phyloP scores from a whole-genome alignment of 2,888 invertebrate species.

The Chironomus riparius region DNA sequence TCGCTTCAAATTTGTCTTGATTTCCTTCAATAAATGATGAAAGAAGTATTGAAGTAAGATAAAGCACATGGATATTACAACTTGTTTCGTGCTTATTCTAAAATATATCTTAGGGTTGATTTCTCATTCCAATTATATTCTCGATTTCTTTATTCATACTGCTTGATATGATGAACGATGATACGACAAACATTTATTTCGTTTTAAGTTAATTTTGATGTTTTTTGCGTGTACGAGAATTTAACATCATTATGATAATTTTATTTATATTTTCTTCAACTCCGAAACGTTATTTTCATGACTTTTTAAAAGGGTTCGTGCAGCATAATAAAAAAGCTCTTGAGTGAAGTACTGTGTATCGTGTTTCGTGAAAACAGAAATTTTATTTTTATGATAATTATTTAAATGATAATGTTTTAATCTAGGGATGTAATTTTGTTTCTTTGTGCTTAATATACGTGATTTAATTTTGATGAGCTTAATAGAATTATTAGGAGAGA shows the following conservation, averaged over 20 bases:
- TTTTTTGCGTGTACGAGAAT: conserved; percentile 9
- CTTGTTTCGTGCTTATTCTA: no score
- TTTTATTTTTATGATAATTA: conserved; percentile 2
- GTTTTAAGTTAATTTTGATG: conserved; percentile 12
- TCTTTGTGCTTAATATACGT: no score
- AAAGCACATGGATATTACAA: neutral
- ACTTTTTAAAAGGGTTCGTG: neutral
- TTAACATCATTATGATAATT: conserved; percentile 10
- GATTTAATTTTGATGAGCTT: no score
- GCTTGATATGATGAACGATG: neutral
- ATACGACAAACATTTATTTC: conserved; percentile 6
- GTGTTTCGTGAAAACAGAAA: neutral
- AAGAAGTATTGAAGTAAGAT: no score
- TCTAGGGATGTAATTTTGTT: neutral
- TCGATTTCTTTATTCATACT: neutral
- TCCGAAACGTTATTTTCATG: neutral
- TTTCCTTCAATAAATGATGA: no score
- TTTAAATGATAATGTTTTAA: conserved; percentile 3
- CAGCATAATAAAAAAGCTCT: neutral
- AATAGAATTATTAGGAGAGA: no score
- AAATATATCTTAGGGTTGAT: neutral
- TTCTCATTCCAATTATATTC: neutral
- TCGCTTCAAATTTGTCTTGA: no score
- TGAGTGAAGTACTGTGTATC: conserved; percentile 7
- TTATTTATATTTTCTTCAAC: neutral